Evolutionary conservation across 1,140 invertebrate genomes (phyloP).

Genomic region (Microplitis mediator): DNA sequence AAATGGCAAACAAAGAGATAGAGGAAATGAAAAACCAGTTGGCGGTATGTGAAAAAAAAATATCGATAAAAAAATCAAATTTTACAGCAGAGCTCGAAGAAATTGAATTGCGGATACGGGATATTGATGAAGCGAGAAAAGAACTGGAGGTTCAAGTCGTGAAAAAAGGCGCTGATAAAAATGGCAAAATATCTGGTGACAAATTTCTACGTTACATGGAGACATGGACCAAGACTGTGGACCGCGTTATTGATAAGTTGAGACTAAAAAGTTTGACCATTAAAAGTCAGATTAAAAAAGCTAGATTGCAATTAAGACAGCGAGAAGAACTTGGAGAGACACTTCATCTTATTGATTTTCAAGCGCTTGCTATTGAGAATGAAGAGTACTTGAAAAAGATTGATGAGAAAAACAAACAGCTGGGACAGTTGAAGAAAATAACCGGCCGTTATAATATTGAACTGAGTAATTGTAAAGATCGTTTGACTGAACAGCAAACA

Average conservation of each 20-base stretch:
- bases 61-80: conserved; percentile 48
- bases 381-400: conserved; percentile 55
- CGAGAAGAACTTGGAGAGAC: conserved; percentile 61
- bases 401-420: conserved; percentile 55
- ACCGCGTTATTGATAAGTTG: conserved; percentile 60
- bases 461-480: conserved; percentile 59
- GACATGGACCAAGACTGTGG: conserved; percentile 59
- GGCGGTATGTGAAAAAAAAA: conserved; percentile 42
- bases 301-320: conserved; percentile 58
- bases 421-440: conserved; percentile 61
- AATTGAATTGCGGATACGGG: conserved; percentile 54
- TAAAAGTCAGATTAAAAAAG: conserved; percentile 59
- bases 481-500: conserved; percentile 54
- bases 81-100: conserved; percentile 62
- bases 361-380: conserved; percentile 65
- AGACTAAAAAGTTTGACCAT: conserved; percentile 61
- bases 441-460: conserved; percentile 51
- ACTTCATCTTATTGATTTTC: conserved; percentile 63
- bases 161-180: conserved; percentile 57
- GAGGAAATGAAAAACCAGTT: conserved; percentile 54
- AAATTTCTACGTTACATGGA: conserved; percentile 62
- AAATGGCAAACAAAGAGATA: conserved; percentile 59
- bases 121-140: conserved; percentile 51
- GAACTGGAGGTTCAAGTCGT: conserved; percentile 58
- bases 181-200: conserved; percentile 62